phyloP scores from a whole-genome alignment of 1,140 invertebrate species.

The Cecropterus lyciades region DNA sequence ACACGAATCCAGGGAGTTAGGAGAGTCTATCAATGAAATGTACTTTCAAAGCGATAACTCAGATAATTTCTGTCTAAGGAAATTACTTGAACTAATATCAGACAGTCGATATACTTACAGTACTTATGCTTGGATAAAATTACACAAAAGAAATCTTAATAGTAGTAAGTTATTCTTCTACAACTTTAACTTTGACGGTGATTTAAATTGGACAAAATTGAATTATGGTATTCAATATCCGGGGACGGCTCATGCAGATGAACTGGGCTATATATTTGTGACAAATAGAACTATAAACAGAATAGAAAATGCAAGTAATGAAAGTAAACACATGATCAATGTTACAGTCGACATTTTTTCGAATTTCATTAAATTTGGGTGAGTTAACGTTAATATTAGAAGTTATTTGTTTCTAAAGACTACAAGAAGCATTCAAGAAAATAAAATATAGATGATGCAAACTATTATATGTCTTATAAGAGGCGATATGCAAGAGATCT shows the following conservation, averaged over 20 bases:
- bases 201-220: slow-evolving; percentile 44
- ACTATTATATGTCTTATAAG: too few species aligned
- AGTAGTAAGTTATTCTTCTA: slow-evolving; percentile 43
- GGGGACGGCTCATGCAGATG: slow-evolving; percentile 45
- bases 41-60: slow-evolving; percentile 39
- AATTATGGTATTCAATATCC: slow-evolving; percentile 35
- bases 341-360: slow-evolving; percentile 9
- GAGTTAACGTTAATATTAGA: slow-evolving; percentile 1
- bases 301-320: slow-evolving; percentile 16
- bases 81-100: slow-evolving; percentile 38
- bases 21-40: slow-evolving; percentile 37
- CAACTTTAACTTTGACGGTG: slow-evolving; percentile 42
- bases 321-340: slow-evolving; percentile 22
- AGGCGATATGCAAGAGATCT: too few species aligned
- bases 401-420: too few species aligned
- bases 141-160: slow-evolving; percentile 29
- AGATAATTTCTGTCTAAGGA: slow-evolving; percentile 24
- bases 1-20: slow-evolving; percentile 35
- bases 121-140: slow-evolving; percentile 38
- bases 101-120: slow-evolving; percentile 41
- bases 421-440: too few species aligned
- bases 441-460: too few species aligned
- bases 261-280: slow-evolving; percentile 46
- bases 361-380: slow-evolving; percentile 47
- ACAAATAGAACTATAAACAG: slow-evolving; percentile 31